Conservation (phyloP, 1,140 invertebrate species). For the Diuraphis noxia region DNA sequence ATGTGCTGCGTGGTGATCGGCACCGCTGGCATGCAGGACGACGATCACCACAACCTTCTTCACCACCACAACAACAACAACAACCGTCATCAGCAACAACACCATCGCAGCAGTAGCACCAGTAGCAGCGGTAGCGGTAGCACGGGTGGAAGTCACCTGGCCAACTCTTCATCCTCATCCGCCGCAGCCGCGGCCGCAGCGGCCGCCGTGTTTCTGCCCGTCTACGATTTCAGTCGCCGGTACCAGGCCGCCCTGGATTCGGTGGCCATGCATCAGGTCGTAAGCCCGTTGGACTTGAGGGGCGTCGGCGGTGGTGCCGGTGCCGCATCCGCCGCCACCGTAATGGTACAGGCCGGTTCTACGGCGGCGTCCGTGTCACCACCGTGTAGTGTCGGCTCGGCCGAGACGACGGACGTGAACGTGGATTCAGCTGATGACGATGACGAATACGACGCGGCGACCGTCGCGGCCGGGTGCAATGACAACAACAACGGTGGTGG, state of each 20-base stretch:
- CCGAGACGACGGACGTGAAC: conserved; percentile 58
- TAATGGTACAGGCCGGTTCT: conserved; percentile 26
- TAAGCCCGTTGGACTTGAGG: conserved; percentile 57
- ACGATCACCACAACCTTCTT: not conserved
- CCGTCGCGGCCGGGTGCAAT: not conserved
- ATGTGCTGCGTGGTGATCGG: conserved; percentile 52
- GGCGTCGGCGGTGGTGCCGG: conserved; percentile 23
- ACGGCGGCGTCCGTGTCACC: conserved; percentile 35
- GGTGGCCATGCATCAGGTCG: conserved; percentile 36
- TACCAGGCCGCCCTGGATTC: conserved; percentile 22
- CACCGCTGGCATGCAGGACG: conserved; percentile 40
- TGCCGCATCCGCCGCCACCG: conserved; percentile 8
- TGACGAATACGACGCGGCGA: conserved; percentile 37
- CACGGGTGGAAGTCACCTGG: not conserved
- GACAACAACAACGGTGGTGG: not conserved
- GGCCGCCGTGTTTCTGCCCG: conserved; percentile 22
- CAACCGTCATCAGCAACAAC: not conserved
- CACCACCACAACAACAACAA: not conserved
- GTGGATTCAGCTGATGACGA: conserved; percentile 58
- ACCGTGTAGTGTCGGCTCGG: conserved; percentile 54
- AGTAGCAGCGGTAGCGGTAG: not conserved
- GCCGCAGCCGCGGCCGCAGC: not conserved
- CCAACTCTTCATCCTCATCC: not conserved
- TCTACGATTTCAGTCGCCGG: conserved; percentile 38
- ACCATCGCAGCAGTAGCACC: not conserved